A percentile compares a stretch with the other conserved stretches of the same genome.
phyloP scores from a whole-genome alignment of 2,797 vertebrate genomes.

The Florisuga fusca region DNA sequence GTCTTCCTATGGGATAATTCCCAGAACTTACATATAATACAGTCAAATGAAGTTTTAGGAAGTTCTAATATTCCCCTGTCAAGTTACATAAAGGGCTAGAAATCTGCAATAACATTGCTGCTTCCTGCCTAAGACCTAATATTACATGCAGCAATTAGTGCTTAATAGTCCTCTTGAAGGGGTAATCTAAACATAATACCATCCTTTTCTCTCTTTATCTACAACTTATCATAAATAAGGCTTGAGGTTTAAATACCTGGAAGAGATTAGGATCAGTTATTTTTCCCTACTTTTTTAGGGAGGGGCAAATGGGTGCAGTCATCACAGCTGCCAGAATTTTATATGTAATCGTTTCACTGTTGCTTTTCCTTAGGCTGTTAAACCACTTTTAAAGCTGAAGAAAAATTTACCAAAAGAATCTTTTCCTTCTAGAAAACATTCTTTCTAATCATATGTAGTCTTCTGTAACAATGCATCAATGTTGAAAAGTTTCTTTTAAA shows the following conservation, averaged over 20 bases:
- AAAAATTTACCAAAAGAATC: neutral
- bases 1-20: neutral
- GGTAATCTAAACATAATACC: slow-evolving; percentile 22
- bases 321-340: neutral
- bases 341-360: neutral
- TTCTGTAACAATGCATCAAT: neutral
- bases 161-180: slow-evolving; percentile 1
- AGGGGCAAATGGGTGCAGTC: neutral
- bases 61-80: slow-evolving; percentile 13
- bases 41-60: neutral
- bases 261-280: neutral
- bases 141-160: slow-evolving; percentile 11
- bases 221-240: neutral
- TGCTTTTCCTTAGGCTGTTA: neutral
- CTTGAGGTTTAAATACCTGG: neutral
- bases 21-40: neutral
- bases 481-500: neutral
- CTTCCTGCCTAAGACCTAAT: slow-evolving; percentile 16
- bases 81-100: slow-evolving; percentile 26
- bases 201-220: neutral
- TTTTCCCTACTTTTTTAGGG: neutral
- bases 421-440: neutral
- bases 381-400: neutral
- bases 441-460: neutral
- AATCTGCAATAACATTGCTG: neutral